Evolutionary conservation across 1,140 invertebrate species (phyloP).

Genomic region (Cecropterus lyciades): DNA sequence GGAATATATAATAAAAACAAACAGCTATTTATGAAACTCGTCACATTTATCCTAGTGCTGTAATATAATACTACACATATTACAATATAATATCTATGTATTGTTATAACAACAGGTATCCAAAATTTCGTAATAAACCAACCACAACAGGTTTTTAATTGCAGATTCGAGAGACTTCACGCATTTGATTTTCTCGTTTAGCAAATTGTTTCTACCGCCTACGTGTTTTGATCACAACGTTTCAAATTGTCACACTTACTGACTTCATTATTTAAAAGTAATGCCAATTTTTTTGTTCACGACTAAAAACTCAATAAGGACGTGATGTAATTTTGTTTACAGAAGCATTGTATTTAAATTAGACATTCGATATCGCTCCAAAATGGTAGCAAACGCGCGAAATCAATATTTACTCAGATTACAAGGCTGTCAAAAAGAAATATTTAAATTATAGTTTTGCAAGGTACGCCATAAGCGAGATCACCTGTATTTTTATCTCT

Average conservation of each 20-base stretch:
- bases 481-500: constrained; percentile 36
- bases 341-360: constrained; percentile 33
- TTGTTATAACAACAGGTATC: too few relatives aligned
- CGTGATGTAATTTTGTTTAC: constrained; percentile 37
- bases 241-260: constrained; percentile 33
- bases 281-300: constrained; percentile 32
- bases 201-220: constrained; percentile 16
- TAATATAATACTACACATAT: too few relatives aligned
- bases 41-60: too few relatives aligned
- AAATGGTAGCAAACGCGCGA: constrained; percentile 34
- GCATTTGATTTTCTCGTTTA: constrained; percentile 22
- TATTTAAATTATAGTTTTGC: constrained; percentile 37
- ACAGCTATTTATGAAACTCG: too few relatives aligned
- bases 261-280: constrained; percentile 38
- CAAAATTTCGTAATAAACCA: too few relatives aligned
- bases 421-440: constrained; percentile 37
- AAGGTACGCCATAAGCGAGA: constrained; percentile 18
- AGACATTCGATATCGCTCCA: constrained; percentile 35
- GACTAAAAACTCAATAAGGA: constrained; percentile 29
- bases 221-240: constrained; percentile 26
- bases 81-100: too few relatives aligned
- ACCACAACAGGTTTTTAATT: too few relatives aligned
- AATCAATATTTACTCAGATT: constrained; percentile 38
- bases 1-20: too few relatives aligned
- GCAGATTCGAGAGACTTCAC: constrained; percentile 11